Evolutionary conservation across 2,113 vertebrate genomes (phyloP), one percentile per base, ranked within the genome.

Genomic region (Nycticryphes semicollaris): DNA sequence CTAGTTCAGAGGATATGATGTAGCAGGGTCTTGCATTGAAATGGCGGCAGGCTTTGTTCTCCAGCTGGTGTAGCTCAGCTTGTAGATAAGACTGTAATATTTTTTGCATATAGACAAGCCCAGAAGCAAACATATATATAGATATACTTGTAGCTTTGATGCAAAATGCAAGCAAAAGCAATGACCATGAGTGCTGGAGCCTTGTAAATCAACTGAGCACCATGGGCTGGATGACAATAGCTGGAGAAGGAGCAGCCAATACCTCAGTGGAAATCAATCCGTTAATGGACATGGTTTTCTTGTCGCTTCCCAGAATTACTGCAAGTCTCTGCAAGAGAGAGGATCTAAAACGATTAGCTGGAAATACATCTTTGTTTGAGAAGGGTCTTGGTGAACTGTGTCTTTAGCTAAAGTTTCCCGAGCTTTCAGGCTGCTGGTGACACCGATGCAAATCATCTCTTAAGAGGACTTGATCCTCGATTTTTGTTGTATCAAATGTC

Each of bases 191-290:
- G 30, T 33, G 27, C 24, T 86, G 68, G 82, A 86, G 67, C 43
- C 56, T 75, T 94, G 85, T 74, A 88, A 90, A 93, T 92, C 83
- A 94, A 13, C 21, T 0, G 33, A 87, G 73, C 48, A 35, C 33
- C 72, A 25, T 37, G 0, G 6, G 56, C 76, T 78, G 79, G 6
- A 39, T 93, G 94, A 81, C 76, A 92, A 56, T 4, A 87, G 56
- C 0, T 43, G 93, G 76, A 74, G 60, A 84, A 90, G n/a, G 54
- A 75, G 47, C 4, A 3, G 76, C 75, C 7, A 12, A 84, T 60
- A 60, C 39, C 51, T 81, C 88, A 84, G 30, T 87, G 94, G 90
- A 93, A 96, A 96, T 95, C 88, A 75, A 64, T 94, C 60, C 0
- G 0, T 75, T 87, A 89, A 94, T 75, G 80, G 88, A 79, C 72